These are phyloP conservation scores for Hetaerina americana DNA, from an alignment of 1,140 invertebrate genomes.

Conservation along the genomic window DNA sequence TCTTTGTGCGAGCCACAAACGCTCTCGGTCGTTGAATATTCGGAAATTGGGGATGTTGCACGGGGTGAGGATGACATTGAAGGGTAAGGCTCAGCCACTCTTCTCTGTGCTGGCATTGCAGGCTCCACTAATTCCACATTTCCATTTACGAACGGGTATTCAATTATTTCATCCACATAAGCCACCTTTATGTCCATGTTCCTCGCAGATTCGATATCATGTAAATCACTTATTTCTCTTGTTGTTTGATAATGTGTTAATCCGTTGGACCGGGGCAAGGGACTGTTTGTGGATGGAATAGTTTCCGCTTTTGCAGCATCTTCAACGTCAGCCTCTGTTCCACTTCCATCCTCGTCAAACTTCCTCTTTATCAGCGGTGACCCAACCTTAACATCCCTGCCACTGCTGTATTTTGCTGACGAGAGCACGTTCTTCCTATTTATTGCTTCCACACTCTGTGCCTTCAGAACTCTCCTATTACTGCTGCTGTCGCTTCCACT, in stretches of 20 bases:
- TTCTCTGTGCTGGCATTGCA: not conserved
- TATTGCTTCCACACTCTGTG: constrained; percentile 62
- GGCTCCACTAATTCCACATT: not conserved
- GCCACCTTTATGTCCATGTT: constrained; percentile 21
- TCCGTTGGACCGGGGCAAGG: not conserved
- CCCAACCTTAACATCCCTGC: constrained; percentile 49
- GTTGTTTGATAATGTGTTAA: not conserved
- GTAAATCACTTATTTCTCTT: not conserved
- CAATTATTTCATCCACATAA: constrained; percentile 19
- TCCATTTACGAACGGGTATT: not conserved
- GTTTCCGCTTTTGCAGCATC: constrained; percentile 7
- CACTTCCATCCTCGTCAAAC: constrained; percentile 32
- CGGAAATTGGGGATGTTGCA: not conserved
- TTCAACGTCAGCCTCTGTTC: constrained; percentile 18
- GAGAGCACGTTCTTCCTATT: constrained; percentile 76
- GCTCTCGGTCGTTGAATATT: not conserved
- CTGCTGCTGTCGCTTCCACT: constrained; percentile 20
- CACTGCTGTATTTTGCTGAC: constrained; percentile 71
- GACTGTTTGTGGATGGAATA: not conserved
- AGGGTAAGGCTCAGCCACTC: no score
- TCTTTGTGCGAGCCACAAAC: not conserved
- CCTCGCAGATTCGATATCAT: not conserved
- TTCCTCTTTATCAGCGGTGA: constrained; percentile 52
- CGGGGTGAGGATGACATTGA: not conserved
- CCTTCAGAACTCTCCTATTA: constrained; percentile 48